A percentile compares a stretch with the other conserved stretches of the same genome.
These are phyloP conservation scores for Alcedo atthis DNA, from an alignment of 2,797 vertebrate species.

Conservation along the genomic window DNA sequence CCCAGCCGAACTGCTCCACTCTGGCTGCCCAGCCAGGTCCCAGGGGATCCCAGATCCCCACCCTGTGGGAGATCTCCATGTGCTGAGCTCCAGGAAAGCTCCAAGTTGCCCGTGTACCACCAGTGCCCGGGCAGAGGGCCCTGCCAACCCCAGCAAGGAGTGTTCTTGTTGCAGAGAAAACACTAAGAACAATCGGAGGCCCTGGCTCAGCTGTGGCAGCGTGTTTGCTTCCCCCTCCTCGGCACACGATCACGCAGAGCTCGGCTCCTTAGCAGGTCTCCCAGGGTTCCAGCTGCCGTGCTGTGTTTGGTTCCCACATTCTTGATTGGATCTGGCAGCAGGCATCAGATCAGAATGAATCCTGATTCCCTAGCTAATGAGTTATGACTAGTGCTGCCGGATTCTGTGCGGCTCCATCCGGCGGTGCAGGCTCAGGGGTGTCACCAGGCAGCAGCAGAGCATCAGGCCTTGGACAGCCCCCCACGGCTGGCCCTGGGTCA, in stretches of 20 bases:
- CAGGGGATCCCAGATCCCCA: not conserved
- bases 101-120: rapidly evolving
- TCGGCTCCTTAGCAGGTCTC: not conserved
- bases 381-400: not conserved
- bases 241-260: not conserved
- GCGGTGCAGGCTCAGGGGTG: rapidly evolving
- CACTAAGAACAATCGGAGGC: not conserved
- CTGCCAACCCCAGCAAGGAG: not conserved
- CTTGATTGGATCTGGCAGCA: not conserved
- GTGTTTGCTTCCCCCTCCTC: not conserved
- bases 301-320: not conserved
- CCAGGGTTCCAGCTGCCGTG: not conserved
- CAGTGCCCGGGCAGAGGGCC: rapidly evolving
- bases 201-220: not conserved
- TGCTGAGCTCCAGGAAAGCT: not conserved
- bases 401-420: not conserved
- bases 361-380: not conserved
- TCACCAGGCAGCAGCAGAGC: not conserved
- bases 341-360: not conserved
- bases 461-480: not conserved
- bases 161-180: too few relatives aligned
- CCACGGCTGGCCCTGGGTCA: too few relatives aligned
- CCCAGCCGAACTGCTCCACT: not conserved
- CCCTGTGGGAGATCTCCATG: rapidly evolving
- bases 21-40: rapidly evolving